Base-by-base conservation (phyloP, 2,113 vertebrate genomes). In the Melozone crissalis region DNA sequence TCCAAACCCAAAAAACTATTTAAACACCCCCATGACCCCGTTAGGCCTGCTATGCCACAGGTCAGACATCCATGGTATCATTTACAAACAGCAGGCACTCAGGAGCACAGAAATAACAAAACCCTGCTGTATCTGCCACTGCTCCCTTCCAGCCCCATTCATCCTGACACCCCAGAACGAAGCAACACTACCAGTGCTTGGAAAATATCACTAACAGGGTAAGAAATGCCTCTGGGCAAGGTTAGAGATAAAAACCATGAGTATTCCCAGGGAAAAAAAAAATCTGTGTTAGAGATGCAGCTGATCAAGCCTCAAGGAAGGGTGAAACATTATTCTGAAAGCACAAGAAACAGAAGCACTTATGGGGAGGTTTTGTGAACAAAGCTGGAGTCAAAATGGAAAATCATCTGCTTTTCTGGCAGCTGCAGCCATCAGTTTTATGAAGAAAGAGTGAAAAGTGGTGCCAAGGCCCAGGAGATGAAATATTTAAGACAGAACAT, bases 91-190 rank as follows among this genome's bases (percentile, higher is more conserved):
- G 22, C 7, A 69, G 30, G 18, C 57, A 35, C n/a, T 49, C 8
- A 10, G 54, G 27, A 52, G 62, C n/a, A n/a, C 0, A 12, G 87
- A 58, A 62, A 22, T 37, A 39, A 91, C 13, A 3, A 63, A 54
- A 17, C 10, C 7, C 5, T 20, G 61, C 30, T 28, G 26, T 19
- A 41, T 35, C 33, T 28, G 27, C 12, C 62, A 7, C 43, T 41
- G 73, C 26, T 87, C n/a, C 77, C 54, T 13, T 44, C 44, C n/a
- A 76, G 54, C 33, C 41, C 62, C 52, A 10, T 12, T 51, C 41
- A 83, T 47, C 30, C 23, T 18, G 26, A 57, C 51, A 52, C 9
- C n/a, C 11, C 2, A 0, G 18, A n/a, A 66, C 0, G 3, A 46
- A 31, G 37, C 23, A 61, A 47, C 55, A 23, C 11, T 11, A 14